A percentile compares a stretch with the other conserved stretches of the same genome.
These are phyloP conservation scores for Pseudoatta argentina DNA, from an alignment of 1,140 invertebrate genomes.

Conservation along the genomic window DNA sequence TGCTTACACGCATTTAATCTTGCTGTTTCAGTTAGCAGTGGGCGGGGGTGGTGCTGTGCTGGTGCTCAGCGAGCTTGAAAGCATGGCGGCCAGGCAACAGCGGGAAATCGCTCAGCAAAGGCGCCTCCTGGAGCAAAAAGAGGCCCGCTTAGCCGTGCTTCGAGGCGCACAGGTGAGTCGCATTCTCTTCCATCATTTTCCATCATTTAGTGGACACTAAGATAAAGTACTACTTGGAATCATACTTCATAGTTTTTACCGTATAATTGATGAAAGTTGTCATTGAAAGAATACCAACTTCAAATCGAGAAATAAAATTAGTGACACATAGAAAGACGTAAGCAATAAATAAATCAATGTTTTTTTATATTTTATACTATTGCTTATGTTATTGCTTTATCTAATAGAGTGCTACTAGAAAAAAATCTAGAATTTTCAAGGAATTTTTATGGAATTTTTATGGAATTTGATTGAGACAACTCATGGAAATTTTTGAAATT, in stretches of 20 bases:
- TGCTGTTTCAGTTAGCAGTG: conserved; percentile 92
- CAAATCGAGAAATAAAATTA: background rate
- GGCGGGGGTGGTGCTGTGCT: conserved; percentile 92
- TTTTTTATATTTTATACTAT: no score
- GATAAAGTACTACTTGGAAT: background rate
- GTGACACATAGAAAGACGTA: no score
- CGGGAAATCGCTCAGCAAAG: conserved; percentile 98
- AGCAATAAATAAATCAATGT: no score
- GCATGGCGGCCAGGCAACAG: conserved; percentile 97
- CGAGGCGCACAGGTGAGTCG: conserved; percentile 84
- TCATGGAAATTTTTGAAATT: no score
- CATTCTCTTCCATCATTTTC: background rate
- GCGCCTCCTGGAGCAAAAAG: conserved; percentile 97
- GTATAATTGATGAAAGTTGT: background rate
- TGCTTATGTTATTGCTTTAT: no score
- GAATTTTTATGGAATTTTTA: no score
- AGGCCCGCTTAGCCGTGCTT: conserved; percentile 93
- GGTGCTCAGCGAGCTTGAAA: conserved; percentile 96
- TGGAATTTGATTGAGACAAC: no score
- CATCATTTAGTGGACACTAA: no score
- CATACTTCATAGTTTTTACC: background rate
- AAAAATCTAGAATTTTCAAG: no score
- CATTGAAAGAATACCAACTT: background rate
- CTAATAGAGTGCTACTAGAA: no score
- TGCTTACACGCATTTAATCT: conserved; percentile 65